Evolutionary conservation across 53 echinoderm and acorn worm genomes (phyloP), one percentile per base, ranked within the genome.

Genomic region (Glandiceps talaboti): DNA sequence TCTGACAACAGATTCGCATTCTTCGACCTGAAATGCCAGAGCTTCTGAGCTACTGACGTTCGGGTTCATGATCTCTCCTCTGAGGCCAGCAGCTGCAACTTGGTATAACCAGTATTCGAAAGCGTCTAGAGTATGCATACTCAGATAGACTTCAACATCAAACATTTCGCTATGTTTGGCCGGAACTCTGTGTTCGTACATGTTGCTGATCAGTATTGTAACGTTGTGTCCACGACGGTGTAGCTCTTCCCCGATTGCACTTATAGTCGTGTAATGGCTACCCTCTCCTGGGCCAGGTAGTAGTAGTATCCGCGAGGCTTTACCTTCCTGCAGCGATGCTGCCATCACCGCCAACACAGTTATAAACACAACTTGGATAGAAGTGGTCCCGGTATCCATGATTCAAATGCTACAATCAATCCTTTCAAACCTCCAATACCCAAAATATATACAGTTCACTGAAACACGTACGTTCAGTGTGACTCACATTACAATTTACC

Each of bases 171-270:
- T n/a, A 32, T 79, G 79, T 29, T 1, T 78, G 0, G 79, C 73
- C 14, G 78, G 78, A 6, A 29, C 26, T 27, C 84, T 78, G 79
- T 84, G 84, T 28, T 78, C 78, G 32, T 27, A 84, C 26, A 79
- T 79, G 33, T 84, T 84, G 79, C 84, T 84, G 79, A 84, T 79
- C 28, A 84, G 32, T 32, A 79, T 31, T 74, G 84, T 79, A 1
- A 84, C 84, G 20, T 84, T 75, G 31, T 84, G 84, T 74, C 84
- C 84, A 31, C 79, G 76, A 29, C 30, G 73, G 0, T 32, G 78
- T 0, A 84, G 84, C 1, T 74, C 74, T 27, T 84, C 79, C 1
- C 84, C 84, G 32, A 84, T n/a, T 1, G 84, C 31, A 25, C 78
- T 32, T 28, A 29, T 79, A 0, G 79, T 33, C 31, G 79, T 27